phyloP scores from a whole-genome alignment of 2,888 invertebrate genomes.

The Plebejus anna region DNA sequence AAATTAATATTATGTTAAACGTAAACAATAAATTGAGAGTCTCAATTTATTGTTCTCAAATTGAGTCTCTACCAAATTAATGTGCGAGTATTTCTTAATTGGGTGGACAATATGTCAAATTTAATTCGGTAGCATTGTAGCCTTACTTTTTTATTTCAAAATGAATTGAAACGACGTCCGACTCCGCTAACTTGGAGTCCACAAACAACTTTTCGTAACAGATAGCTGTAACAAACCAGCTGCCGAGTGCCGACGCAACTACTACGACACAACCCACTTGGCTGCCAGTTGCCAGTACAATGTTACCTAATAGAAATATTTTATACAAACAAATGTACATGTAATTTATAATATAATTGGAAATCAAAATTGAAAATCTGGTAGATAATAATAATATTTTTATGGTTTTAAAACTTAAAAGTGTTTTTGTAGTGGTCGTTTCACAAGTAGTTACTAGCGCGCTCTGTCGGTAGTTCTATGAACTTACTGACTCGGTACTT shows the following conservation, averaged over 20 bases:
- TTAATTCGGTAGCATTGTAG: not conserved
- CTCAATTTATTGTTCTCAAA: too few relatives aligned
- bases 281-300: not conserved
- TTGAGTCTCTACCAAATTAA: too few relatives aligned
- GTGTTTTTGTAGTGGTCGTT: not conserved
- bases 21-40: too few relatives aligned
- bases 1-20: too few relatives aligned
- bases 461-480: not conserved
- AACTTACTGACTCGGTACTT: not conserved
- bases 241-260: conserved; percentile 24
- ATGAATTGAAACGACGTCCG: not conserved
- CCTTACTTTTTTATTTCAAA: not conserved
- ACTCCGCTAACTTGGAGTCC: not conserved
- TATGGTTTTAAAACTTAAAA: not conserved
- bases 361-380: too few relatives aligned
- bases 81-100: too few relatives aligned
- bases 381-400: not conserved
- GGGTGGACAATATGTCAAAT: not conserved
- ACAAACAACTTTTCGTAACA: conserved; percentile 20
- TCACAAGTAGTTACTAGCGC: not conserved
- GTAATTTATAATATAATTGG: not conserved
- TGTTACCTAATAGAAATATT: not conserved
- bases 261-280: conserved; percentile 20
- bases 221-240: conserved; percentile 9
- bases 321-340: not conserved